Base-by-base conservation (phyloP, 2,113 vertebrate species). In the Hippocampus guttulatus region DNA sequence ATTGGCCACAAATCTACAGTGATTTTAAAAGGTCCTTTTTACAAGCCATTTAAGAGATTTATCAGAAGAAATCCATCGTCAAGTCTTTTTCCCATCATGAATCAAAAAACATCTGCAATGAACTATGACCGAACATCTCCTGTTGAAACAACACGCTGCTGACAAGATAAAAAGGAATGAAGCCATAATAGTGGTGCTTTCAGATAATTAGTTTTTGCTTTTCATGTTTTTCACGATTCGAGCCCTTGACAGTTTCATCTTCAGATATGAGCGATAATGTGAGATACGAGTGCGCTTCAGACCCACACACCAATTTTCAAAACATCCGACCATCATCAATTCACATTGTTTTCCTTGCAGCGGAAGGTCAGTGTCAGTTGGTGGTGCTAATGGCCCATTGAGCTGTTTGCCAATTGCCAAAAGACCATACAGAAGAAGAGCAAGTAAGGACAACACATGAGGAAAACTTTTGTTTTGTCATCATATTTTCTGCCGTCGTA, bases 11-110 rank as follows among this genome's bases (percentile, higher is more conserved):
- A 47, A 54, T 69, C 23, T 63, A 49, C 67, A 63, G 40, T 68
- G 68, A 70, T 75, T 85, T 80, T 82, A 75, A 88, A 83, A 79
- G 76, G 78, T 80, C 71, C 64, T 23, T 74, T 1, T 38, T 38
- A 65, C 3, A 67, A 38, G 2, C 52, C 38, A 16, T 77, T 79
- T 78, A 73, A 71, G 52, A 60, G 71, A 75, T 78, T 80, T 77
- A 77, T 82, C 75, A n/a, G 49, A 68, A 54, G 61, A 71, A 51
- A 73, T 18, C 49, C 40, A 65, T 68, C 60, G 55, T 68, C 60
- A 60, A 68, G n/a, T 25, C 16, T 71, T 75, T 10, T 15, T 40
- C 30, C 51, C 23, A 8, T 3, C 38, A 14, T 16, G 5, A 40
- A 45, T 38, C 8, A 27, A 43, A 64, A 72, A 79, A 60, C 74